Percentiles rank a stretch among this genome's conserved stretches.
phyloP scores from a whole-genome alignment of 2,888 invertebrate genomes.

The Crossocerus cetratus region DNA sequence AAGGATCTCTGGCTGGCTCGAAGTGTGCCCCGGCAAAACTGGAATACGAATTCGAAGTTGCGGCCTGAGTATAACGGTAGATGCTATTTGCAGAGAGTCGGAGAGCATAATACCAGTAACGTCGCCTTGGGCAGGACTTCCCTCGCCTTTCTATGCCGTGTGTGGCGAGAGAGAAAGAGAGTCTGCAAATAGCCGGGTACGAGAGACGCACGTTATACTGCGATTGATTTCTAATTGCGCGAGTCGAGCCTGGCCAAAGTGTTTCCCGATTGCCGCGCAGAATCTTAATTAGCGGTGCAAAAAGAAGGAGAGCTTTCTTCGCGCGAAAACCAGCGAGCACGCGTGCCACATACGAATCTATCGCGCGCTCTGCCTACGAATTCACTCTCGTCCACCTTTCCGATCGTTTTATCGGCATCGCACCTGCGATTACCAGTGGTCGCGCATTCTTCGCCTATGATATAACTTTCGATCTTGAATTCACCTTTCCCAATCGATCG shows the following conservation, averaged over 20 bases:
- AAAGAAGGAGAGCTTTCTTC: not conserved
- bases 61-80: constrained; percentile 31
- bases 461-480: too few species aligned
- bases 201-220: not conserved
- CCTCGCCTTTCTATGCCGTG: constrained; percentile 9
- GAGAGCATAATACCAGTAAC: constrained; percentile 20
- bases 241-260: not conserved
- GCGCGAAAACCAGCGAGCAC: too few species aligned
- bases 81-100: constrained; percentile 27
- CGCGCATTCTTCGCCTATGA: too few species aligned
- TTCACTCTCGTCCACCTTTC: too few species aligned
- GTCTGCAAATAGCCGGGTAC: not conserved
- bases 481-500: too few species aligned
- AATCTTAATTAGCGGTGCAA: not conserved
- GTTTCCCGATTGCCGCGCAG: not conserved
- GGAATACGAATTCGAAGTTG: constrained; percentile 24
- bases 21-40: not conserved
- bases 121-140: constrained; percentile 21
- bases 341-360: too few species aligned
- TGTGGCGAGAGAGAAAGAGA: not conserved
- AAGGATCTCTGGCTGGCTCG: not conserved
- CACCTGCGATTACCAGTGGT: too few species aligned
- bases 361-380: too few species aligned
- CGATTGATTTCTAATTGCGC: constrained; percentile 16
- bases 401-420: too few species aligned